phyloP scores from a whole-genome alignment of 2,888 invertebrate genomes.

The Andrena praecox region DNA sequence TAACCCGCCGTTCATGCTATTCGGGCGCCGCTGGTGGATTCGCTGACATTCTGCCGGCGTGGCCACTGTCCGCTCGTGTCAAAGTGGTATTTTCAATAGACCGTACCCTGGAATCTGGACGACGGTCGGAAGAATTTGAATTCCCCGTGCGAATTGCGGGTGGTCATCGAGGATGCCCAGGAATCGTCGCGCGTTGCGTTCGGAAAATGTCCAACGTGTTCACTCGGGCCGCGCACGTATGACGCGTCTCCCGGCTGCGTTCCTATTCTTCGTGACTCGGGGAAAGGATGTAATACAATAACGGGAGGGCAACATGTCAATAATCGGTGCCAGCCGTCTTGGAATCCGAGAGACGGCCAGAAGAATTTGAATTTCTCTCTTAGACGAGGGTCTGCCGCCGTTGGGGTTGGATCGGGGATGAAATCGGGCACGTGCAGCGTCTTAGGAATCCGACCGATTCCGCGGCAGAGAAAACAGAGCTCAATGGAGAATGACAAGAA shows the following conservation, averaged over 20 bases:
- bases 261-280: neutral
- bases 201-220: neutral
- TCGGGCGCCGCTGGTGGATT: constrained; percentile 29
- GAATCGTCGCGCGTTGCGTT: constrained; percentile 33
- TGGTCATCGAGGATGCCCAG: constrained; percentile 47
- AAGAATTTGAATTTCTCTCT: constrained; percentile 68
- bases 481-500: constrained; percentile 82
- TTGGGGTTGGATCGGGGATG: constrained; percentile 48
- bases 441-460: constrained; percentile 83
- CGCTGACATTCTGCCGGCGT: constrained; percentile 54
- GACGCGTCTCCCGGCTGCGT: too few species aligned
- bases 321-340: constrained; percentile 12
- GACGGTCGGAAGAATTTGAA: constrained; percentile 82
- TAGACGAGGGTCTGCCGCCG: constrained; percentile 58
- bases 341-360: constrained; percentile 55
- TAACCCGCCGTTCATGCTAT: constrained; percentile 54
- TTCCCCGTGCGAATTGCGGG: constrained; percentile 64
- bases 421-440: constrained; percentile 71
- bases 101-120: constrained; percentile 71
- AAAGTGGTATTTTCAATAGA: constrained; percentile 84
- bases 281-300: neutral
- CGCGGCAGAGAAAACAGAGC: constrained; percentile 81
- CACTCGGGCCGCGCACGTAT: neutral
- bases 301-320: neutral
- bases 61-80: constrained; percentile 73